A percentile compares a stretch with the other conserved stretches of the same genome.
Evolutionary conservation across 2,113 vertebrate genomes (phyloP).

Genomic region (Crotophaga sulcirostris): DNA sequence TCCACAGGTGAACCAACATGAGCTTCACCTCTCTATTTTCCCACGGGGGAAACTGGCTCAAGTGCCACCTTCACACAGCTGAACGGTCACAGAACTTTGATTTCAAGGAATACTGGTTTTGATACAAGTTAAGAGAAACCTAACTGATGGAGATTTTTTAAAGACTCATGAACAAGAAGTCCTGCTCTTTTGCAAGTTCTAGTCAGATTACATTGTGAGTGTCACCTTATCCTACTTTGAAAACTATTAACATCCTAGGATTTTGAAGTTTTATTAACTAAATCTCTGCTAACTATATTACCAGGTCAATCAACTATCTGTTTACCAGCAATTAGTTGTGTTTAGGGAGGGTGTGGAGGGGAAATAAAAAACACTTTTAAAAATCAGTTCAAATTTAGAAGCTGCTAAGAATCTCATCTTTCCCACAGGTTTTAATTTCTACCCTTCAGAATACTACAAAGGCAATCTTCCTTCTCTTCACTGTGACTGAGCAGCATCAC

Average conservation of each 20-base stretch:
- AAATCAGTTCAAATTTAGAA: background rate
- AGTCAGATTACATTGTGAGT: background rate
- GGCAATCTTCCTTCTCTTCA: background rate
- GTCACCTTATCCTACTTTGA: background rate
- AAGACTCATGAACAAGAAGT: background rate
- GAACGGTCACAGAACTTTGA: background rate
- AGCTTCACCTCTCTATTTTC: background rate
- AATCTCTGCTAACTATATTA: background rate
- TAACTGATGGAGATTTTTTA: background rate
- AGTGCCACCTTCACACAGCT: background rate
- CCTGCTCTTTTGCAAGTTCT: background rate
- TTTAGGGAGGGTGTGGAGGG: background rate
- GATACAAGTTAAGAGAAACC: background rate
- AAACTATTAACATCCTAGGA: background rate
- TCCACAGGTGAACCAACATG: background rate
- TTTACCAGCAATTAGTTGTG: background rate
- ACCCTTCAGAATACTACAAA: background rate
- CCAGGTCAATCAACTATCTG: background rate
- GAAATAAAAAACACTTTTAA: background rate
- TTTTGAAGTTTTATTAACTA: background rate
- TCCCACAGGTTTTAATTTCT: background rate
- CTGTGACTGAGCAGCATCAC: background rate
- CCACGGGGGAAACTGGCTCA: background rate
- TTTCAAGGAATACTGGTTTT: background rate
- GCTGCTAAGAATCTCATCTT: background rate